A percentile compares a stretch with the other conserved stretches of the same genome.
phyloP scores from a whole-genome alignment of 2,113 vertebrate species.

The Genyomyrus donnyi region DNA sequence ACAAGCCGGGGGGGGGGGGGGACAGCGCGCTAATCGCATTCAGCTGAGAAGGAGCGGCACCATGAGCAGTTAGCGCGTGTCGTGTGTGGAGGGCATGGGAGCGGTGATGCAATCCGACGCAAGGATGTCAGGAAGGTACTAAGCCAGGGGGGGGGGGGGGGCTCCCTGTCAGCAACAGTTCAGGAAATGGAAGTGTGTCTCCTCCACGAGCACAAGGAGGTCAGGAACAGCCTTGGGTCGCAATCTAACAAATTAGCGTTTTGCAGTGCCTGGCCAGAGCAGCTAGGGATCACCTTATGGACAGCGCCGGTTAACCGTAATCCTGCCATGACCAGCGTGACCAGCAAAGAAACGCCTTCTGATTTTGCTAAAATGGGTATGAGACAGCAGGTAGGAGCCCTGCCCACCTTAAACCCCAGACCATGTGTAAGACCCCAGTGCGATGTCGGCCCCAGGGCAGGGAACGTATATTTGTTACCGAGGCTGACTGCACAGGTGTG shows the following conservation, averaged over 20 bases:
- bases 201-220: constrained; percentile 44
- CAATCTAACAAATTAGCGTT: constrained; percentile 53
- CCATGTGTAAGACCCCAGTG: not conserved
- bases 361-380: constrained; percentile 20
- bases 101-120: not conserved
- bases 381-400: not conserved
- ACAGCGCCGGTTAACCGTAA: constrained; percentile 59
- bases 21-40: not conserved
- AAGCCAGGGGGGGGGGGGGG: not conserved
- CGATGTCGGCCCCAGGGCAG: not conserved
- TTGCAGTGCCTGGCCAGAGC: constrained; percentile 48
- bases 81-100: not conserved
- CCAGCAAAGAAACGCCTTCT: constrained; percentile 38
- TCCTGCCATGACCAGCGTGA: constrained; percentile 57
- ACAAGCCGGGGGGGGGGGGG: not conserved
- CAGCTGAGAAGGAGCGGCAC: not conserved
- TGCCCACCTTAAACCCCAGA: not conserved
- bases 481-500: not conserved
- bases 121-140: not conserved
- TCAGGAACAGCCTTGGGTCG: constrained; percentile 42
- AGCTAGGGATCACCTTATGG: constrained; percentile 50
- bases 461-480: not conserved
- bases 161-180: not conserved
- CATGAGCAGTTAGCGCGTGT: not conserved
- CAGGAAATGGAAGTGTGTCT: constrained; percentile 36